phyloP scores from a whole-genome alignment of 2,797 vertebrate genomes.

The Rhynchonycteris naso region DNA sequence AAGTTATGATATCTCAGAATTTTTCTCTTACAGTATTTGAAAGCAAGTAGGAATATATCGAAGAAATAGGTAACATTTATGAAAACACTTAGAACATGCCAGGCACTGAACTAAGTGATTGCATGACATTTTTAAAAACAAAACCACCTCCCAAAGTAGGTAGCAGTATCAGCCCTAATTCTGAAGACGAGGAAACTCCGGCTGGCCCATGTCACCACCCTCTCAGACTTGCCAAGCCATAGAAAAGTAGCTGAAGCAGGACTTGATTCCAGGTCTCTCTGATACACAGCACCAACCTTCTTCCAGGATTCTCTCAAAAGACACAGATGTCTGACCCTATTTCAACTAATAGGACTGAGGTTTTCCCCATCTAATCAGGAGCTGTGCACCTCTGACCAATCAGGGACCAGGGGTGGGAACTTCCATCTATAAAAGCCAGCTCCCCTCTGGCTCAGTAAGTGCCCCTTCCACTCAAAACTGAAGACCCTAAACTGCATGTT shows the following conservation, averaged over 20 bases:
- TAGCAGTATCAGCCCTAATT: no score
- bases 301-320: background rate
- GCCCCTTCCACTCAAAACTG: background rate
- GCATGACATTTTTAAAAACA: background rate
- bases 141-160: background rate
- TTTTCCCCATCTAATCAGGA: no score
- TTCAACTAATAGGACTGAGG: no score
- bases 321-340: no score
- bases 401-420: no score
- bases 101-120: background rate
- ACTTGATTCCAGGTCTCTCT: background rate
- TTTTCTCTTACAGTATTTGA: background rate
- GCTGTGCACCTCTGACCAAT: no score
- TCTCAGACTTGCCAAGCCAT: background rate
- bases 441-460: no score
- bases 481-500: background rate
- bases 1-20: background rate
- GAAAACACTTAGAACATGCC: background rate
- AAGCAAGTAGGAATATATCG: background rate
- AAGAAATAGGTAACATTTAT: background rate
- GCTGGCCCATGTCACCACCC: background rate
- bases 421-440: no score
- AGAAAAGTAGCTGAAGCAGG: background rate
- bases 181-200: background rate
- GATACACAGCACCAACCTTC: background rate